Base-by-base conservation (phyloP, 2,888 invertebrate genomes). In the Luperina nickerlii region DNA sequence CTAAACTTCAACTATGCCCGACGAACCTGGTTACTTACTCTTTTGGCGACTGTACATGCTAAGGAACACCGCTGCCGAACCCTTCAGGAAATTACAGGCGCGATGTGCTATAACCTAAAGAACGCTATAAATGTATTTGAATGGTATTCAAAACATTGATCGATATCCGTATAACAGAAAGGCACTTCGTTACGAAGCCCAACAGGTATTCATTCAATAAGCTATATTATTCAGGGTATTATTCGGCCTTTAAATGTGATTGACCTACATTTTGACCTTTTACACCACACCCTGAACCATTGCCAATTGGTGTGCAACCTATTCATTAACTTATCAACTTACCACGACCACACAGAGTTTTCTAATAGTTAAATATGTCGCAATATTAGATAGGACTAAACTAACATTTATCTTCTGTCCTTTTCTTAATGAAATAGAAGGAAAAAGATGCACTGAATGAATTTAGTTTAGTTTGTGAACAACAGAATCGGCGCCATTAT, bases 191-290 rank as follows among this genome's bases (percentile, higher is more conserved):
- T 76, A 67, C 67, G 68, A 70, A 78, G 70, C 77, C 66, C 83
- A 84, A 84, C 79, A 68, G 79, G 32, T 54, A 68, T 81, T 68
- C 75, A 82, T 79, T 84, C 79, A 87, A 81, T 84, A 68, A 88
- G 78, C 75, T 69, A 84, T 88, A 90, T 45, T 11, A 88, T 90
- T 87, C 83, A 68, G 83, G 76, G 77, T 81, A 89, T 85, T 81
- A 89, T 85, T 85, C 88, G 91, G 90, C 93, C 92, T 93, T 92
- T 92, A 85, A 78, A 85, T 82, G 78, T 85, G 89, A 90, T 88
- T 91, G 92, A 89, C 92, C 92, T 86, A 93, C 91, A 92, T 94
- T 92, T 78, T 92, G 91, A 93, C 93, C 93, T 93, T 92, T 92
- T 84, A 68, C 80, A 91, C 92, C 92, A 88, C 92, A 90, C 93